Conservation (phyloP, 2,113 vertebrate genomes). For the Nothoprocta perdicaria region DNA sequence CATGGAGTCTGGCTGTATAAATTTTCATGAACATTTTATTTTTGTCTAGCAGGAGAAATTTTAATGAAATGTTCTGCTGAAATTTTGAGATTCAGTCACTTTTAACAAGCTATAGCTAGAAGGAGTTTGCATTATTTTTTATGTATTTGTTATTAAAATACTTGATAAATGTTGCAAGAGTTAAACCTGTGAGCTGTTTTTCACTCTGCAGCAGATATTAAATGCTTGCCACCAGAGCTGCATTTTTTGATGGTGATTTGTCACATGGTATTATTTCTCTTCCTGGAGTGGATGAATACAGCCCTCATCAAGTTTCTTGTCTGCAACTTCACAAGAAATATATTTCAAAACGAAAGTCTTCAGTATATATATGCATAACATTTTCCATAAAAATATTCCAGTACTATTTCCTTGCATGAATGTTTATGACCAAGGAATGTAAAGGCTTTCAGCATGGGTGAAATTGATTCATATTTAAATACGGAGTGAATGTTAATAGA, state of each 20-base stretch:
- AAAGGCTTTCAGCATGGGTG: slow-evolving; percentile 20
- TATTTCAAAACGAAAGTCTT: slow-evolving; percentile 34
- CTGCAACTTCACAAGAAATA: slow-evolving; percentile 29
- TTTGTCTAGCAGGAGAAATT: slow-evolving; percentile 54
- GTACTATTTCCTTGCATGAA: slow-evolving; percentile 37
- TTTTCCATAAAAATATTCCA: slow-evolving; percentile 25
- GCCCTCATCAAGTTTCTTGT: slow-evolving; percentile 37
- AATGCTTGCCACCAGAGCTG: slow-evolving; percentile 32
- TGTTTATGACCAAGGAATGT: slow-evolving; percentile 30
- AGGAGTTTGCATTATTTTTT: slow-evolving; percentile 47
- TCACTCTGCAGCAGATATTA: slow-evolving; percentile 38
- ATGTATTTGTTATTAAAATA: slow-evolving; percentile 60
- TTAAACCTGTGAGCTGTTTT: slow-evolving; percentile 51
- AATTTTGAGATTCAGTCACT: slow-evolving; percentile 50
- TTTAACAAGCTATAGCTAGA: slow-evolving; percentile 49
- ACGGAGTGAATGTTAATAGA: slow-evolving; percentile 24
- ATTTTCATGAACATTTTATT: slow-evolving; percentile 55
- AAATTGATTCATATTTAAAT: slow-evolving; percentile 56
- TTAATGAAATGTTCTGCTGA: slow-evolving; percentile 43
- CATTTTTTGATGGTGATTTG: slow-evolving; percentile 52
- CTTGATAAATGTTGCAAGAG: slow-evolving; percentile 63
- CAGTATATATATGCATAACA: slow-evolving; percentile 24
- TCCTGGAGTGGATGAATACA: slow-evolving; percentile 26
- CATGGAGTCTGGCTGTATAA: slow-evolving; percentile 47
- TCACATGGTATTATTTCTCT: slow-evolving; percentile 51